Evolutionary conservation across 2,888 invertebrate species (phyloP), one percentile per base, ranked within the genome.

Genomic region (Pristionchus mayeri): DNA sequence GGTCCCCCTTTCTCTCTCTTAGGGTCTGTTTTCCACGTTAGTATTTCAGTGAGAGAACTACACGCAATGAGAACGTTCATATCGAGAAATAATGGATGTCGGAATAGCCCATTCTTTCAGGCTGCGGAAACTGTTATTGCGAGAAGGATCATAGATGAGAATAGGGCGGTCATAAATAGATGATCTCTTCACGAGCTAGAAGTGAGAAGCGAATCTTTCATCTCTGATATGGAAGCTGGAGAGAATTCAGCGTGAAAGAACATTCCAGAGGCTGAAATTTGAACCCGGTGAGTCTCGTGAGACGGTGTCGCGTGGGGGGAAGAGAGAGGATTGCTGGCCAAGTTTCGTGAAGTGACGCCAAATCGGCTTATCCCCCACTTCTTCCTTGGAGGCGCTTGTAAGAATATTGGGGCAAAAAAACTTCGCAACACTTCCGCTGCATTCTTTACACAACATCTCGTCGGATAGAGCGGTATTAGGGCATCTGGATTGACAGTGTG

Each of bases 1-100:
- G 63, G 63, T 63, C 63, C 34, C 63, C 30, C 63, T 34, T 37
- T 34, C 63, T 9, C 44, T 9, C 13, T 44, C 44, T 13, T 44
- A n/a, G 27, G 57, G 24, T 30, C 30, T 63, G 63, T 63, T 63
- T 63, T 60, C 63, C 6, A 30, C 63, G 34, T 63, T 63, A 63
- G 63, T 63, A 24, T 60, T 30, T 3, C 27, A 60, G 57, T 60
- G 57, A 13, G 30, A 0, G 27, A 30, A 60, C 24, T 30, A 30
- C 57, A 60, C 30, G 57, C 30, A 27, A 60, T 60, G 16, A 60
- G n/a, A n/a, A 60, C 27, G 57, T 30, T n/a, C n/a, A n/a, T n/a
- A n/a, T n/a, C n/a, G n/a, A n/a, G n/a, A n/a, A n/a, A n/a, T n/a
- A n/a, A n/a, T n/a, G n/a, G n/a, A n/a, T n/a, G n/a, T n/a, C n/a